These are phyloP conservation scores for Columbina picui DNA, from an alignment of 2,113 vertebrate species.

Conservation along the genomic window DNA sequence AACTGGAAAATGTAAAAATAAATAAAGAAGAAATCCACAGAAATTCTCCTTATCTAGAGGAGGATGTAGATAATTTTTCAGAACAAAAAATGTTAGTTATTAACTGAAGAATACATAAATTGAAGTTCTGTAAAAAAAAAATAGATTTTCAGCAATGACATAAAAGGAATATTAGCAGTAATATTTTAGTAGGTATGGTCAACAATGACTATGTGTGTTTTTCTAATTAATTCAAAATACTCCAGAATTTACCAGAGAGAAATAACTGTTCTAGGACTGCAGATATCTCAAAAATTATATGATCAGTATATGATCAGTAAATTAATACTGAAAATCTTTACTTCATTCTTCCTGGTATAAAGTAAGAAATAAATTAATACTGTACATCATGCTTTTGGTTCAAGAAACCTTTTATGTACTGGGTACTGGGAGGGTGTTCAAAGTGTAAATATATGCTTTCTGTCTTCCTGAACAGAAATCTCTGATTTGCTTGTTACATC, in stretches of 20 bases:
- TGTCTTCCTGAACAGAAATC: not conserved
- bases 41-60: not conserved
- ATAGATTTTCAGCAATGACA: not conserved
- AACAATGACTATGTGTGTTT: not conserved
- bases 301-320: not conserved
- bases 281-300: not conserved
- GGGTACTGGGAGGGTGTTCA: not conserved
- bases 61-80: not conserved
- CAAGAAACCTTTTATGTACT: not conserved
- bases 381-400: not conserved
- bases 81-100: not conserved
- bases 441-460: not conserved
- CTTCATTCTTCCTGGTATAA: not conserved
- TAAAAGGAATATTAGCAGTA: not conserved
- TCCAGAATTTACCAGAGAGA: not conserved
- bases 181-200: not conserved
- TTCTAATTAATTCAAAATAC: not conserved
- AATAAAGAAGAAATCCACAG: not conserved
- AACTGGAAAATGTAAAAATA: not conserved
- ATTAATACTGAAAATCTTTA: not conserved
- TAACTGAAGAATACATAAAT: not conserved
- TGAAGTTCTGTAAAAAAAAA: not conserved
- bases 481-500: not conserved
- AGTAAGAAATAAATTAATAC: not conserved
- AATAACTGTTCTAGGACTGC: not conserved